phyloP scores from a whole-genome alignment of 1,140 invertebrate genomes.

The Zelostemma sp. region DNA sequence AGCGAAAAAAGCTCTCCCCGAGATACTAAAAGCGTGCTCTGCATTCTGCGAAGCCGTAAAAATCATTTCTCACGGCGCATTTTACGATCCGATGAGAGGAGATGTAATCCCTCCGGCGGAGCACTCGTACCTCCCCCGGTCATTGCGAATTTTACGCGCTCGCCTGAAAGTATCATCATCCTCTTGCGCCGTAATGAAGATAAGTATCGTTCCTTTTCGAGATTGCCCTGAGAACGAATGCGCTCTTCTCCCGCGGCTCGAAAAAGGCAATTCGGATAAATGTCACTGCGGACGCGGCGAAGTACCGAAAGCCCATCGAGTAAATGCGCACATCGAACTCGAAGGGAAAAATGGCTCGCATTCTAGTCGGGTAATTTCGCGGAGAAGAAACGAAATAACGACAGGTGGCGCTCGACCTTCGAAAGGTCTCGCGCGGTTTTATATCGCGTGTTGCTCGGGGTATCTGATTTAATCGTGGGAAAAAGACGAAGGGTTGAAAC shows the following conservation, averaged over 20 bases:
- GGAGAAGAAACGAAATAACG: too few relatives aligned
- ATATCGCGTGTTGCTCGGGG: conserved; percentile 35
- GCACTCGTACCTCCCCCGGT: conserved; percentile 21
- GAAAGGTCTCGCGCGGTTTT: conserved; percentile 48
- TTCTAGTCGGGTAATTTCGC: conserved; percentile 1
- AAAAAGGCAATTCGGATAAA: conserved; percentile 33
- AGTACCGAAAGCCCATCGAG: too few relatives aligned
- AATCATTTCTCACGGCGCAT: conserved; percentile 29
- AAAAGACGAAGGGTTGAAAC: conserved; percentile 44
- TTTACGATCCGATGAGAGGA: conserved; percentile 38
- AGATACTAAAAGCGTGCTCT: conserved; percentile 15
- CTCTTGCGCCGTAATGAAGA: conserved; percentile 42
- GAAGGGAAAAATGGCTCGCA: conserved; percentile 2
- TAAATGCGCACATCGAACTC: too few relatives aligned
- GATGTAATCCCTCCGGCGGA: conserved; percentile 17
- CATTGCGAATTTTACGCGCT: conserved; percentile 41
- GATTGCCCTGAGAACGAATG: conserved; percentile 29
- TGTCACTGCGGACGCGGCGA: background rate
- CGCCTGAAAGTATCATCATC: conserved; percentile 36
- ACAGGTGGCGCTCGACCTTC: conserved; percentile 52
- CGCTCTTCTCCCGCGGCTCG: conserved; percentile 26
- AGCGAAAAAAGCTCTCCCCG: too few relatives aligned
- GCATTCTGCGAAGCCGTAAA: conserved; percentile 44
- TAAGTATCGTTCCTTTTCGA: conserved; percentile 25
- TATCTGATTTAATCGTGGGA: conserved; percentile 52